Evolutionary conservation across 2,113 vertebrate genomes (phyloP).

Genomic region (Cynoglossus semilaevis): DNA sequence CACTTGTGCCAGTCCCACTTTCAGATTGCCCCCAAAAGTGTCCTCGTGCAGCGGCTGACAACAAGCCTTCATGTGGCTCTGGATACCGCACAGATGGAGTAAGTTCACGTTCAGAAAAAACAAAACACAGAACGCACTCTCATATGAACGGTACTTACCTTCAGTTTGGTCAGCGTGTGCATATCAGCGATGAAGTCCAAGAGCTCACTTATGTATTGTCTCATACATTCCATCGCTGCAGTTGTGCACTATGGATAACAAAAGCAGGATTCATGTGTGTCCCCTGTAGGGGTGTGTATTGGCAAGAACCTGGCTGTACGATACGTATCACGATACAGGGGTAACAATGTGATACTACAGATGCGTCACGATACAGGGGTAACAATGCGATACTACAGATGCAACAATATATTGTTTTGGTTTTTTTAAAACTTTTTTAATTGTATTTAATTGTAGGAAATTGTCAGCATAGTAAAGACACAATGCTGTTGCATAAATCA

Average conservation of each 20-base stretch:
- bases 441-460: too few relatives aligned
- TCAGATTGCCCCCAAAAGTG: constrained; percentile 96
- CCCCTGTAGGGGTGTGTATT: too few relatives aligned
- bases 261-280: too few relatives aligned
- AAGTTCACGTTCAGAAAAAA: background rate
- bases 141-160: constrained; percentile 76
- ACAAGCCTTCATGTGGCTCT: constrained; percentile 99
- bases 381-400: too few relatives aligned
- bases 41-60: constrained; percentile 97
- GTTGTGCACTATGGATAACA: constrained; percentile 85
- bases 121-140: background rate
- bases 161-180: constrained; percentile 96
- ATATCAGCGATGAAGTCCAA: constrained; percentile 98
- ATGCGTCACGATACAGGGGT: too few relatives aligned
- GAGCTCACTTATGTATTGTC: constrained; percentile 90
- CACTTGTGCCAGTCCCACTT: constrained; percentile 95
- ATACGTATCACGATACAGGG: too few relatives aligned
- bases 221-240: constrained; percentile 96
- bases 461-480: too few relatives aligned
- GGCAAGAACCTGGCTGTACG: constrained; percentile 35
- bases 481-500: too few relatives aligned
- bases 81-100: constrained; percentile 34
- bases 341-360: too few relatives aligned
- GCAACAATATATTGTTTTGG: too few relatives aligned
- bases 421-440: too few relatives aligned